Percentiles rank a stretch among this genome's conserved stretches.
These are phyloP conservation scores for Zosterops lateralis DNA, from an alignment of 2,113 vertebrate genomes.

Conservation along the genomic window DNA sequence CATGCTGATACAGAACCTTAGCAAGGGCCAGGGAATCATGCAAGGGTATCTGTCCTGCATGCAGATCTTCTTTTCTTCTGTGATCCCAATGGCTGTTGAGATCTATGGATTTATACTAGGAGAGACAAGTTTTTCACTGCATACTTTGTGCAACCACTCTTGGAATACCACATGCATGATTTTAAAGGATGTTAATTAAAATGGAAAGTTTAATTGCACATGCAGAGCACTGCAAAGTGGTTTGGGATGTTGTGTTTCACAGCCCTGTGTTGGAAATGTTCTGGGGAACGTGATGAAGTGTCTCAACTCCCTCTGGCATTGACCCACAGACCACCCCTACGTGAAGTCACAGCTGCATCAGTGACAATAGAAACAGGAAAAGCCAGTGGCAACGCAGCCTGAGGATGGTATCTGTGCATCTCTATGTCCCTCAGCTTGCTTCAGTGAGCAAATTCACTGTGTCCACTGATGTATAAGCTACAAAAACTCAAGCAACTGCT, in stretches of 20 bases:
- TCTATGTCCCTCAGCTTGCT: neutral
- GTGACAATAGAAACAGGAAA: neutral
- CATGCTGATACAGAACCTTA: neutral
- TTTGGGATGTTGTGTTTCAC: neutral
- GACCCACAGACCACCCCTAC: neutral
- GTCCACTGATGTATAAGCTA: neutral
- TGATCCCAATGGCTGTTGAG: neutral
- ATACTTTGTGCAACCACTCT: neutral
- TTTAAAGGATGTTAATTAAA: neutral
- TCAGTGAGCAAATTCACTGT: neutral
- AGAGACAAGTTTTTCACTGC: neutral
- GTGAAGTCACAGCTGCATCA: neutral
- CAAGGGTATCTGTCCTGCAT: neutral
- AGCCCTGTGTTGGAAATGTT: neutral
- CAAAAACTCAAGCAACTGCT: neutral
- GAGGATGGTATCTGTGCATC: neutral
- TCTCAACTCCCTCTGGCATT: neutral
- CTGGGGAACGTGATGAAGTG: neutral
- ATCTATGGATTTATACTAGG: neutral
- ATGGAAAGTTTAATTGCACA: neutral
- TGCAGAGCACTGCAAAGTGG: neutral
- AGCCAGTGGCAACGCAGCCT: neutral
- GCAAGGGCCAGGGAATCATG: neutral
- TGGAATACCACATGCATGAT: neutral
- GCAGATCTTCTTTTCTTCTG: neutral